Conservation (phyloP, 2,888 invertebrate species). For the Lepidochrysops patricia region DNA sequence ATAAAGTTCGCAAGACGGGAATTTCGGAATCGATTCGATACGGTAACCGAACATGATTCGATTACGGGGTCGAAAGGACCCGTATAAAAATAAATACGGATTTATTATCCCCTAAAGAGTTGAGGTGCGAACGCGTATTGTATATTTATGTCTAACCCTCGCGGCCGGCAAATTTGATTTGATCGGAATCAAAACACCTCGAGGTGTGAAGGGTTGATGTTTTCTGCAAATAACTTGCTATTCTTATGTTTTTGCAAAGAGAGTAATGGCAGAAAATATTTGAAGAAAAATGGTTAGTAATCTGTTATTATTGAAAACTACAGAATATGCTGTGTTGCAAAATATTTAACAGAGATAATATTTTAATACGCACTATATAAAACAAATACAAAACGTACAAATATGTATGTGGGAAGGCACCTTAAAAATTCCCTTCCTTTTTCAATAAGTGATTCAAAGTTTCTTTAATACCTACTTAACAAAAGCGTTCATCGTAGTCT, state of each 20-base stretch:
- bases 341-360: no score
- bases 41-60: constrained; percentile 57
- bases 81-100: constrained; percentile 72
- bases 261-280: neutral
- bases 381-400: no score
- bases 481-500: no score
- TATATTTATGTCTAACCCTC: constrained; percentile 59
- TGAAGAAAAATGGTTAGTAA: no score
- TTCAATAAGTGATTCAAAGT: no score
- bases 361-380: no score
- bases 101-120: constrained; percentile 71
- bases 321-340: no score
- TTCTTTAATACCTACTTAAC: no score
- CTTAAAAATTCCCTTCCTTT: no score
- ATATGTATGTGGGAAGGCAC: no score
- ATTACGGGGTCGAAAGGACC: constrained; percentile 49
- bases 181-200: constrained; percentile 54
- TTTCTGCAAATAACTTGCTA: constrained; percentile 3
- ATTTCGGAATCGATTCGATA: constrained; percentile 53
- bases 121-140: constrained; percentile 65
- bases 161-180: constrained; percentile 64
- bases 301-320: no score
- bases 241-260: neutral
- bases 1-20: constrained; percentile 17
- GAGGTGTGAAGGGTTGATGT: constrained; percentile 32